Conservation (phyloP, 2,797 vertebrate genomes). For the Microhierax caerulescens region DNA sequence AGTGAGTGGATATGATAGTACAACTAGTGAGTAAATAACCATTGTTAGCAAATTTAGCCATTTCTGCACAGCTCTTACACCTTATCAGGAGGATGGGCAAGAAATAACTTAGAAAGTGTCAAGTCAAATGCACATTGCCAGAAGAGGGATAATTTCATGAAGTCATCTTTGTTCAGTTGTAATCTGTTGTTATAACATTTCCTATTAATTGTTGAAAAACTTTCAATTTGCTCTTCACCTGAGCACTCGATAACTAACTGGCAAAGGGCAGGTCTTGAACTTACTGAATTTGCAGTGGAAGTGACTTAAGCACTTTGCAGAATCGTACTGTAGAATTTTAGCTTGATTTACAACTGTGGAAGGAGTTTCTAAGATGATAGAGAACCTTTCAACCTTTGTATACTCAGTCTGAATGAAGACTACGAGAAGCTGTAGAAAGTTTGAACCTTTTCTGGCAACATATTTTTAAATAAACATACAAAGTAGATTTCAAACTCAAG, state of each 20-base stretch:
- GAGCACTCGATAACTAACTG: not conserved
- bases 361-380: not conserved
- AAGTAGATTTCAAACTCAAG: not conserved
- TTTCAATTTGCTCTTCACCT: not conserved
- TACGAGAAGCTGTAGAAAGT: not conserved
- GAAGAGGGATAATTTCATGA: not conserved
- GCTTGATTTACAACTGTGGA: not conserved
- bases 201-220: not conserved
- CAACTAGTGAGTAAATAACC: not conserved
- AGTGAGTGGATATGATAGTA: not conserved
- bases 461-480: not conserved
- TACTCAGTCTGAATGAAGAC: not conserved
- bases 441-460: not conserved
- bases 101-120: not conserved
- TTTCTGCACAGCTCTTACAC: not conserved
- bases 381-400: not conserved
- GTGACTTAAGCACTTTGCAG: not conserved
- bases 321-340: not conserved
- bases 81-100: not conserved
- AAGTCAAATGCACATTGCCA: not conserved
- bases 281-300: not conserved
- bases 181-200: not conserved
- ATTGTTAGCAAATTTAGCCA: not conserved
- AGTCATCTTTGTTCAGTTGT: not conserved
- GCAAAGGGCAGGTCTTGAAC: not conserved